These are phyloP conservation scores for Chelonia mydas DNA, from an alignment of 2,797 vertebrate genomes.

Conservation along the genomic window DNA sequence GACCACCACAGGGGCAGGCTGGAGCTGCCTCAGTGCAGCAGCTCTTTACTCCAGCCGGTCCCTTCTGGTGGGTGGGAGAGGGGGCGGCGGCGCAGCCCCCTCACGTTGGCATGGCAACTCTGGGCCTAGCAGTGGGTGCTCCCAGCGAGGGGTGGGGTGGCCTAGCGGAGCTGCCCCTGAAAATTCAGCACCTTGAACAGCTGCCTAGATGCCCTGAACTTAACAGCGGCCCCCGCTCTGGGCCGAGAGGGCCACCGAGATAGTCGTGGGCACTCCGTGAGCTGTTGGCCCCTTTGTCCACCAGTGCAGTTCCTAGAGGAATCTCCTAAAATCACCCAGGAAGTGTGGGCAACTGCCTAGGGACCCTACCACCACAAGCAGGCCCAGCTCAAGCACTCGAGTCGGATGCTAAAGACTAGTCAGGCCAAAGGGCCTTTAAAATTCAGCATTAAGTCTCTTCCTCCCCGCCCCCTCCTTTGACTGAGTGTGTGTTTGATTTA, in stretches of 20 bases:
- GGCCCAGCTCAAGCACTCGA: background rate
- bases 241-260: background rate
- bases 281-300: background rate
- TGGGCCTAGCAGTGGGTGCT: background rate
- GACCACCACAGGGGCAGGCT: background rate
- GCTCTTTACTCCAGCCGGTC: background rate
- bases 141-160: no score
- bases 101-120: background rate
- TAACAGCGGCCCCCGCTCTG: background rate
- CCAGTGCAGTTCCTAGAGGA: no score
- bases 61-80: background rate
- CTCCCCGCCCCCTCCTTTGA: background rate
- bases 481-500: background rate
- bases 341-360: background rate
- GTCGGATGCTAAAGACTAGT: background rate
- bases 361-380: background rate
- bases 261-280: background rate
- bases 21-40: background rate
- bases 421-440: background rate
- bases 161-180: background rate
- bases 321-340: background rate
- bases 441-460: background rate
- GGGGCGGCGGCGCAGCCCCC: background rate
- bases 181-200: background rate
- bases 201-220: background rate